A percentile compares a stretch with the other conserved stretches of the same genome.
phyloP scores from a whole-genome alignment of 2,797 vertebrate species.

The Sebastes kiyomatsui region DNA sequence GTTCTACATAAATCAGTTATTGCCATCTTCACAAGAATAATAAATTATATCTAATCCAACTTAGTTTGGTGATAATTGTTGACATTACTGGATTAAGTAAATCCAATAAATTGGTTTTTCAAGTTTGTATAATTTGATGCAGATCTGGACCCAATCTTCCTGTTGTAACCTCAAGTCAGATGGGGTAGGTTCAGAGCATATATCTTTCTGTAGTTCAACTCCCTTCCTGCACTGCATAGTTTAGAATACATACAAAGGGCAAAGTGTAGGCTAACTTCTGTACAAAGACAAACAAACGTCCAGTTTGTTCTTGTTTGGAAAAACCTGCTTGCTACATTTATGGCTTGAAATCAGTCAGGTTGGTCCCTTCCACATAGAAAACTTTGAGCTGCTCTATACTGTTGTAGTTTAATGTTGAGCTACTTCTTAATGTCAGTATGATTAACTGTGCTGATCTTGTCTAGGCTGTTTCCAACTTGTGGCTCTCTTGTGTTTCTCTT shows the following conservation, averaged over 20 bases:
- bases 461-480: neutral
- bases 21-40: neutral
- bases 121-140: neutral
- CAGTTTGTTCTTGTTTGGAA: no score
- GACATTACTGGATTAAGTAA: no score
- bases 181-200: no score
- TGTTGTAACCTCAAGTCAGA: neutral
- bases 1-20: neutral
- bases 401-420: neutral
- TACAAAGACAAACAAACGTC: no score
- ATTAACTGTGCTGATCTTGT: slow-evolving; percentile 16
- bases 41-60: neutral
- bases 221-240: no score
- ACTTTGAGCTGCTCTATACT: neutral
- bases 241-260: no score
- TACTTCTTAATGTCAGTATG: neutral
- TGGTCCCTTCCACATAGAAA: neutral
- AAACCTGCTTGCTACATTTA: neutral
- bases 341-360: neutral
- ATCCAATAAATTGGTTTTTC: no score
- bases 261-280: no score
- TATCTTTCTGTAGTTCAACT: no score
- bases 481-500: neutral
- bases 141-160: neutral
- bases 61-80: neutral